Conservation (phyloP, 2,113 vertebrate species). For the Pleuronectes platessa region DNA sequence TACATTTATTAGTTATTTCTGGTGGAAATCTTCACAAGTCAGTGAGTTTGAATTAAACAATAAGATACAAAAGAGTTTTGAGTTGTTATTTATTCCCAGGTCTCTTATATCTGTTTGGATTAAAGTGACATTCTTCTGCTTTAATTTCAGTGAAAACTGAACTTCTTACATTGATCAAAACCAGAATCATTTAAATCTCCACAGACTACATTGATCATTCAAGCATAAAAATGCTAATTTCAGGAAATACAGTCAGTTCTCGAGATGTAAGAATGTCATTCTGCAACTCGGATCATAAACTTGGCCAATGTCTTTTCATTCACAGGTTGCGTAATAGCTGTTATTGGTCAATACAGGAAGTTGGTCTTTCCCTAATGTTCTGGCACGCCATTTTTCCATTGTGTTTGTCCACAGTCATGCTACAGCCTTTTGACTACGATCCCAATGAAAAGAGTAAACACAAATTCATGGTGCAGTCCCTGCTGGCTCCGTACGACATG, state of each 20-base stretch:
- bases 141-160: no score
- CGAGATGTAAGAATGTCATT: no score
- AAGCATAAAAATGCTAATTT: no score
- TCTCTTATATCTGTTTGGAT: no score
- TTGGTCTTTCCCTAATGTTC: background rate
- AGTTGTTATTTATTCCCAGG: no score
- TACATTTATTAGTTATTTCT: no score
- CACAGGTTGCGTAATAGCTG: background rate
- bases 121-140: no score
- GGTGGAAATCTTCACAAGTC: no score
- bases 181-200: background rate
- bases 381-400: conserved; percentile 2
- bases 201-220: no score
- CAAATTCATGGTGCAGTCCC: conserved; percentile 98
- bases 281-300: background rate
- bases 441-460: conserved; percentile 99
- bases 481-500: conserved; percentile 91
- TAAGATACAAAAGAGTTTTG: no score
- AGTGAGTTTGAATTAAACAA: no score
- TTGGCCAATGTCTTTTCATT: background rate
- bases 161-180: background rate
- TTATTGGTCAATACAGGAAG: conserved; percentile 18
- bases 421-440: conserved; percentile 97
- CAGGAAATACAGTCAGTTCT: background rate
- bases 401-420: conserved; percentile 89